Evolutionary conservation across 2,113 vertebrate genomes (phyloP).

Genomic region (Pungitius pungitius): DNA sequence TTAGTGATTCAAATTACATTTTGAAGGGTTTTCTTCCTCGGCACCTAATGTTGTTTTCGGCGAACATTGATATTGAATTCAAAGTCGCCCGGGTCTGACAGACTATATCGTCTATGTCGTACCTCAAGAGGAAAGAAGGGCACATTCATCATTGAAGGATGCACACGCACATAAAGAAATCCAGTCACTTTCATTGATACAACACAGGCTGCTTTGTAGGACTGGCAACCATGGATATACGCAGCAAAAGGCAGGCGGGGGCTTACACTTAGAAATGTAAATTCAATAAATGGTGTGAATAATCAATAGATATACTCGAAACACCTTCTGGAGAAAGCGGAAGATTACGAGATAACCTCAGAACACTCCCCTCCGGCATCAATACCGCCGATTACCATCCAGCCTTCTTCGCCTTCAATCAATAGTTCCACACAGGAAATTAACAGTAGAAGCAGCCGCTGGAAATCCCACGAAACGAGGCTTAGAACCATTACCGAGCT

Average conservation of each 20-base stretch:
- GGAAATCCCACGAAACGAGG: constrained; percentile 41
- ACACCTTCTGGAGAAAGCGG: constrained; percentile 24
- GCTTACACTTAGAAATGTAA: constrained; percentile 50
- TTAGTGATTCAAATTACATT: constrained; percentile 23
- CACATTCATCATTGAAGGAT: constrained; percentile 28
- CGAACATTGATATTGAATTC: constrained; percentile 7
- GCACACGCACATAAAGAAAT: constrained; percentile 12
- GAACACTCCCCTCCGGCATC: constrained; percentile 44
- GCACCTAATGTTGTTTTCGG: constrained; percentile 23
- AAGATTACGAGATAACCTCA: constrained; percentile 42
- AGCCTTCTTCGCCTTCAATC: constrained; percentile 50
- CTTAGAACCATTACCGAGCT: constrained; percentile 49
- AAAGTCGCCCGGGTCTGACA: background rate
- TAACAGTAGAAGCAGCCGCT: constrained; percentile 31
- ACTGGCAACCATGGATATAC: constrained; percentile 21
- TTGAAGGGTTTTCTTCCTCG: constrained; percentile 2
- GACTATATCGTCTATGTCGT: background rate
- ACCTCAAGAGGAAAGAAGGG: constrained; percentile 5
- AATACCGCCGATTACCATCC: constrained; percentile 53
- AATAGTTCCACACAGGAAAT: constrained; percentile 51
- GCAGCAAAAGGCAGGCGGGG: constrained; percentile 20
- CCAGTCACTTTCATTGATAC: constrained; percentile 32
- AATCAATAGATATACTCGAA: constrained; percentile 52
- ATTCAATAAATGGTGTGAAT: constrained; percentile 41
- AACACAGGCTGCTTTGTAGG: constrained; percentile 23